Percentiles rank a stretch among this genome's conserved stretches.
Evolutionary conservation across 2,888 invertebrate genomes (phyloP).

Genomic region (Sylvicola fuscatus): DNA sequence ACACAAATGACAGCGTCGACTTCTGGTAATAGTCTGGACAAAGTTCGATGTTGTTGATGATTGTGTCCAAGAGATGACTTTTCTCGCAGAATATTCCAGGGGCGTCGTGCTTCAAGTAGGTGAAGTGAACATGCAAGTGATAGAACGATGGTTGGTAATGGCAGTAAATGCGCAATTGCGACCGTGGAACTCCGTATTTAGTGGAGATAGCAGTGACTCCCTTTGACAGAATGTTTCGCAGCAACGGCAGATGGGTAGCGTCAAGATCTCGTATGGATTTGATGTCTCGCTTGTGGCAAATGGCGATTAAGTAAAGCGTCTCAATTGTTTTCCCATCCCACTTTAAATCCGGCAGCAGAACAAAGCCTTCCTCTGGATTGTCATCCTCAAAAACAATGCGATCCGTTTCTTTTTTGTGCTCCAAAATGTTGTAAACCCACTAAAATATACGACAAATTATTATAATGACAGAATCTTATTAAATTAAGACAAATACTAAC

Average conservation of each 20-base stretch:
- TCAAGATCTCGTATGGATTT: conserved; percentile 73
- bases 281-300: conserved; percentile 50
- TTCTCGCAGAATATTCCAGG: conserved; percentile 69
- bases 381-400: conserved; percentile 66
- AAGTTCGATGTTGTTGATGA: conserved; percentile 78
- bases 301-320: conserved; percentile 67
- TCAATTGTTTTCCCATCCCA: conserved; percentile 71
- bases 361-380: conserved; percentile 55
- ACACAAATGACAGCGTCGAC: conserved; percentile 58
- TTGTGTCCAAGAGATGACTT: conserved; percentile 68
- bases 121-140: conserved; percentile 89
- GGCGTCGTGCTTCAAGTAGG: conserved; percentile 55
- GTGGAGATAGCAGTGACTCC: conserved; percentile 54
- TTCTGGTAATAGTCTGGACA: conserved; percentile 65
- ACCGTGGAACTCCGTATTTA: conserved; percentile 48
- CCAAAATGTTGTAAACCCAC: conserved; percentile 96
- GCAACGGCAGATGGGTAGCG: conserved; percentile 51
- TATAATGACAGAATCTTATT: conserved; percentile 1
- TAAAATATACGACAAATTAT: conserved; percentile 18
- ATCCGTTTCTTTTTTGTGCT: conserved; percentile 77
- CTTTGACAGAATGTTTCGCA: conserved; percentile 60
- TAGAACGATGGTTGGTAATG: conserved; percentile 97
- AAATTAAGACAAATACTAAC: conserved; percentile 26
- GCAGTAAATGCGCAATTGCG: conserved; percentile 62
- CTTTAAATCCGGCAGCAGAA: conserved; percentile 84